Percentiles rank a stretch among this genome's conserved stretches.
Conservation (phyloP, 2,888 invertebrate species). For the Eupithecia tripunctaria region DNA sequence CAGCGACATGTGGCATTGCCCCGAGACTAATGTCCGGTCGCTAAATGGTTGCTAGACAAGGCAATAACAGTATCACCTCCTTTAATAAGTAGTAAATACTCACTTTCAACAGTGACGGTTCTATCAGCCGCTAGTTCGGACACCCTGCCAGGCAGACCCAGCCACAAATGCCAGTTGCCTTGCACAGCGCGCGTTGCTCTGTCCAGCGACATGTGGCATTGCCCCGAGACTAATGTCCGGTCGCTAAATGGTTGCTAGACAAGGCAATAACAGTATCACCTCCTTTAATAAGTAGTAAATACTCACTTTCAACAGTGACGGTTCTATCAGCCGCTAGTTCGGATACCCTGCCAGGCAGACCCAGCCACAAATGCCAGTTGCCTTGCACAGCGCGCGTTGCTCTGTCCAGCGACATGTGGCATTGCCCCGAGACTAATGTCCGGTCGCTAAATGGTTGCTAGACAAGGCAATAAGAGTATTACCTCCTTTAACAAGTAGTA, state of each 20-base stretch:
- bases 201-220: slow-evolving; percentile 70
- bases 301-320: slow-evolving; percentile 69
- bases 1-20: no score
- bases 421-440: slow-evolving; percentile 49
- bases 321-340: slow-evolving; percentile 67
- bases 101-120: slow-evolving; percentile 69
- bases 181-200: slow-evolving; percentile 70
- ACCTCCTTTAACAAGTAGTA: neutral
- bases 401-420: no score
- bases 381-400: slow-evolving; percentile 78
- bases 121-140: slow-evolving; percentile 67
- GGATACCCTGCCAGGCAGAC: slow-evolving; percentile 71
- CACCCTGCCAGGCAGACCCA: slow-evolving; percentile 75
- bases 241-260: slow-evolving; percentile 74
- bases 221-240: slow-evolving; percentile 69
- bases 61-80: neutral
- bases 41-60: neutral
- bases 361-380: slow-evolving; percentile 74
- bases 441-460: neutral
- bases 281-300: neutral
- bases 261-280: slow-evolving; percentile 53
- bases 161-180: slow-evolving; percentile 59
- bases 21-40: slow-evolving; percentile 44
- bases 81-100: slow-evolving; percentile 29
- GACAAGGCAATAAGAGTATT: neutral